A percentile compares a stretch with the other conserved stretches of the same genome.
Evolutionary conservation across 1,140 invertebrate genomes (phyloP).

Genomic region (Diorhabda sublineata): DNA sequence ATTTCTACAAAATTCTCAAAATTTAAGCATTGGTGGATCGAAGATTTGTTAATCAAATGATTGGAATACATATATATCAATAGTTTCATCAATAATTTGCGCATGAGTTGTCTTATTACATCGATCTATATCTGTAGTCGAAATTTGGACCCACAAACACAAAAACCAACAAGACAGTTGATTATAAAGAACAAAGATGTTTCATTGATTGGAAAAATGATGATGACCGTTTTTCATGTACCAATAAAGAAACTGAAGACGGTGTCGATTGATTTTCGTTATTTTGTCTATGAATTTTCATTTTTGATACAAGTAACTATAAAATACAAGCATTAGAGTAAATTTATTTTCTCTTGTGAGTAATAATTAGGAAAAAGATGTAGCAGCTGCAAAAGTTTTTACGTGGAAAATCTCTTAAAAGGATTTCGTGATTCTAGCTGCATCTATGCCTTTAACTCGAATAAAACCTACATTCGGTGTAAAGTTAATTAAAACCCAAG

Average conservation of each 20-base stretch:
- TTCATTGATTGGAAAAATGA: neutral
- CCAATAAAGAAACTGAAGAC: neutral
- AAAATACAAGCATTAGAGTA: neutral
- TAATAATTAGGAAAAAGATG: neutral
- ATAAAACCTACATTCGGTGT: constrained; percentile 3
- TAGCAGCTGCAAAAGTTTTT: neutral
- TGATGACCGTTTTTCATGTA: neutral
- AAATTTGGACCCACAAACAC: neutral
- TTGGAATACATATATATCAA: neutral
- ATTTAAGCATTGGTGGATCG: too few species aligned
- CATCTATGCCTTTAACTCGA: neutral
- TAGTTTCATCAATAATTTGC: neutral
- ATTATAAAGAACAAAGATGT: neutral
- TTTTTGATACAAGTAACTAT: neutral
- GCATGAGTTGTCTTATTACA: neutral
- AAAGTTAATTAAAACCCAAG: constrained; percentile 7
- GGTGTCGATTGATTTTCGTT: neutral
- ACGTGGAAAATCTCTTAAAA: constrained; percentile 4
- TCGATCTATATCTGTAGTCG: neutral
- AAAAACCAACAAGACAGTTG: neutral
- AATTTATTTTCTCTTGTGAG: neutral
- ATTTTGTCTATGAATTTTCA: neutral
- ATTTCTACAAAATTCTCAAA: too few species aligned
- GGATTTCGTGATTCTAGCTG: neutral
- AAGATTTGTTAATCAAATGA: neutral